Base-by-base conservation (phyloP, 2,888 invertebrate genomes). In the Pandemis cinnamomeana region DNA sequence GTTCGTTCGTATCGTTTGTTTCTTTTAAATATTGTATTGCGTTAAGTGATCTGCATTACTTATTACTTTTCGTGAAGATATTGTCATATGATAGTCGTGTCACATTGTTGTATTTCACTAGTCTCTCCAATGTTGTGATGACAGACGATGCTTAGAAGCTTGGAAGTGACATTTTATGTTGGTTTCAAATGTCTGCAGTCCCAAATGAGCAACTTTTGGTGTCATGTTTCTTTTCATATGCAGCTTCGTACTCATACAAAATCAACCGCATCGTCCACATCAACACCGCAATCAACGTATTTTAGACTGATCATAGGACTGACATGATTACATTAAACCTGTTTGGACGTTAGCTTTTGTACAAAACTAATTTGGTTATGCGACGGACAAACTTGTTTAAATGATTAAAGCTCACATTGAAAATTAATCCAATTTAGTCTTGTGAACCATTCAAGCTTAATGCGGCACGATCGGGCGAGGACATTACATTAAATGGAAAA, bases 1-100 rank as follows among this genome's bases (percentile, higher is more conserved):
- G 79, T 82, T 82, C 82, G 81, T 82, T 77, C 71, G 75, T 67
- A 73, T 75, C 78, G 11, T 58, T 58, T 27, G 27, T 27, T 58
- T 58, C 5, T 11, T 58, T 58, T 15, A 15, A 51, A 55, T 8
- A 20, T 36, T 36, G 27, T 58, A 58, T 11, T 58, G 27, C 20
- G 5, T 27, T 27, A 5, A 20, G 55, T 6, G 20, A 20, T 10
- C 5, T 15, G 8, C 20, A 20, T 55, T 55, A 27, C 11, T 27
- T 41, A 41, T n/a, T 36, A 36, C 27, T n/a, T 61, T 41, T 41
- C 7, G 11, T 20, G 63, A 5, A 46, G 46, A 64, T n/a, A 48
- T 64, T 64, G 46, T 48, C 48, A 64, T 46, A 27, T 36, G 48
- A 64, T 48, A 48, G 64, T 64, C 64, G 48, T 48, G 6, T 64